These are phyloP conservation scores for Teleiodes luculella DNA, from an alignment of 2,888 invertebrate genomes.

Conservation along the genomic window DNA sequence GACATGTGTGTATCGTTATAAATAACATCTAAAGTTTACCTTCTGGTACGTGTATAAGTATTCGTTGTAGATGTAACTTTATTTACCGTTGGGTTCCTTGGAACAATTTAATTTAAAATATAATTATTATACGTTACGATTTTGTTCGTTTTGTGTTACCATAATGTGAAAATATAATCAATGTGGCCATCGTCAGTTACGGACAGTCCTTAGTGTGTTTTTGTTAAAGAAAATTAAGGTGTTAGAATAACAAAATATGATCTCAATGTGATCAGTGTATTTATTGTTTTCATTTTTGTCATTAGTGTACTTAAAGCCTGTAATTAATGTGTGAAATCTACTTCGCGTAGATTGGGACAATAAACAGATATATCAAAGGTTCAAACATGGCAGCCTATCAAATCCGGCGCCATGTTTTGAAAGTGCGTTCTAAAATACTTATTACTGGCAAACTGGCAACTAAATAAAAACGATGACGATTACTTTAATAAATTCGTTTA, in stretches of 20 bases:
- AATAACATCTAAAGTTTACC: constrained; percentile 20
- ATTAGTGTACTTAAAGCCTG: constrained; percentile 69
- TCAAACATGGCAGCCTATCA: neutral
- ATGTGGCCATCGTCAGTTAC: constrained; percentile 67
- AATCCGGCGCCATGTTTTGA: neutral
- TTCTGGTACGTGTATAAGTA: constrained; percentile 31
- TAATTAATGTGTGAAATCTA: constrained; percentile 6
- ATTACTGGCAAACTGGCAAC: neutral
- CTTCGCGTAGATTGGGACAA: neutral
- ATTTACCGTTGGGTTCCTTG: constrained; percentile 37
- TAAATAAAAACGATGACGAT: neutral
- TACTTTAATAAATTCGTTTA: neutral
- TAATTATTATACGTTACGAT: constrained; percentile 43
- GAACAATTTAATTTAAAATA: constrained; percentile 37
- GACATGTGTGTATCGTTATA: constrained; percentile 14
- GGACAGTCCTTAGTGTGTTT: constrained; percentile 46
- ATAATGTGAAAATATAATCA: constrained; percentile 44
- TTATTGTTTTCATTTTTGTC: constrained; percentile 71
- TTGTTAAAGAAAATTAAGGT: constrained; percentile 58
- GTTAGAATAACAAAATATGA: constrained; percentile 67
- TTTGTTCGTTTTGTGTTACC: constrained; percentile 63
- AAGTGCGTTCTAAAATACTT: neutral
- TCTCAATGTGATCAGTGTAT: constrained; percentile 78
- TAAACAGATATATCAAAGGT: constrained; percentile 14
- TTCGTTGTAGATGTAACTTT: constrained; percentile 35